phyloP scores from a whole-genome alignment of 2,888 invertebrate species.

The Furcula furcula region DNA sequence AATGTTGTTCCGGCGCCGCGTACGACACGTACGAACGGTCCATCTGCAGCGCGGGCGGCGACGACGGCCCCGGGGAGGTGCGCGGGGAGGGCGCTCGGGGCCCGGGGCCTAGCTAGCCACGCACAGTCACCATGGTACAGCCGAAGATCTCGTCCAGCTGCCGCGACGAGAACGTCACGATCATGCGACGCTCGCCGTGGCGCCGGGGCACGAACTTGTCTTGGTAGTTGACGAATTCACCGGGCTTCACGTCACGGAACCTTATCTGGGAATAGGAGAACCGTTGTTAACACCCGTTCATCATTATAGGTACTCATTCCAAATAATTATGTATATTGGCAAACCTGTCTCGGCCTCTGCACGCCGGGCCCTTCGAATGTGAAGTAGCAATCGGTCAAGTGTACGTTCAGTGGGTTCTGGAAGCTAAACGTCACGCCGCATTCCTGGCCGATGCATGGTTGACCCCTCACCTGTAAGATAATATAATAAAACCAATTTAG shows the following conservation, averaged over 20 bases:
- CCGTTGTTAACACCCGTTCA: background rate
- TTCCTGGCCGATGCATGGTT: slow-evolving; percentile 77
- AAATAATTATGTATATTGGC: background rate
- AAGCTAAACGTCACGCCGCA: slow-evolving; percentile 82
- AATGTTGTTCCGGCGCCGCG: slow-evolving; percentile 60
- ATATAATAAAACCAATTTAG: background rate
- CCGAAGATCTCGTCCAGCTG: slow-evolving; percentile 85
- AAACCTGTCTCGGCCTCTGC: slow-evolving; percentile 81
- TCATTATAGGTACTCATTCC: background rate
- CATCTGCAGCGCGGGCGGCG: slow-evolving; percentile 57
- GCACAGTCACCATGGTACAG: slow-evolving; percentile 77
- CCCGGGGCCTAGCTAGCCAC: slow-evolving; percentile 75
- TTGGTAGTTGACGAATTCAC: slow-evolving; percentile 83
- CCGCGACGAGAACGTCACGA: slow-evolving; percentile 84
- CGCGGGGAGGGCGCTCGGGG: slow-evolving; percentile 63
- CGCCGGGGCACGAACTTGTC: slow-evolving; percentile 83
- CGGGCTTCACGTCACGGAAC: slow-evolving; percentile 84
- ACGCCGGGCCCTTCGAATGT: slow-evolving; percentile 87
- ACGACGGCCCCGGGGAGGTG: slow-evolving; percentile 62
- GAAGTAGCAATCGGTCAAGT: slow-evolving; percentile 85
- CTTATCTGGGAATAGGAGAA: slow-evolving; percentile 48
- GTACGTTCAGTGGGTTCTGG: slow-evolving; percentile 84
- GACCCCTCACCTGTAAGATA: slow-evolving; percentile 59
- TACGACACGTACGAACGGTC: slow-evolving; percentile 62
- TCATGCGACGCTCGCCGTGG: slow-evolving; percentile 83